Evolutionary conservation across 2,113 vertebrate species (phyloP).

Genomic region (Cromileptes altivelis): DNA sequence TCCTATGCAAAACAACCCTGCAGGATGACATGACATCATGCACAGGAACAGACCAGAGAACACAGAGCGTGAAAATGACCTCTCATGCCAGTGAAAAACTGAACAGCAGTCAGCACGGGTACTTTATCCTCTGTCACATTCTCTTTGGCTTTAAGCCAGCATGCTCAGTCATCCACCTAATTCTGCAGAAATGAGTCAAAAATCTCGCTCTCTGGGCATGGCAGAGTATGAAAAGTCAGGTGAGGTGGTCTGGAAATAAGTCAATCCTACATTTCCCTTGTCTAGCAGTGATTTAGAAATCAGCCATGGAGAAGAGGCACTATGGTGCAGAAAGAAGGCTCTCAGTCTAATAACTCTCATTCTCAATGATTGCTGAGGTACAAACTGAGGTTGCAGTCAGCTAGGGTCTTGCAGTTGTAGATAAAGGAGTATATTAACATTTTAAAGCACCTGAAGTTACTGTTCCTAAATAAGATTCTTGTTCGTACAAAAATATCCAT

Average conservation of each 20-base stretch:
- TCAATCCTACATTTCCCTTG: slow-evolving; percentile 20
- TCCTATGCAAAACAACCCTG: slow-evolving; percentile 12
- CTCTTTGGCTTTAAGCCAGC: slow-evolving; percentile 45
- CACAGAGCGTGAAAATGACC: slow-evolving; percentile 31
- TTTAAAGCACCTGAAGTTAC: slow-evolving; percentile 47
- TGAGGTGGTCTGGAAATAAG: slow-evolving; percentile 31
- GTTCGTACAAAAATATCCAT: slow-evolving; percentile 42
- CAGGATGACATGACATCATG: slow-evolving; percentile 23
- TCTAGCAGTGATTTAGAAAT: slow-evolving; percentile 38
- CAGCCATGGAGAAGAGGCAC: slow-evolving; percentile 72
- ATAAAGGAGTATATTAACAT: slow-evolving; percentile 16
- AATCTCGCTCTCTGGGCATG: slow-evolving; percentile 18
- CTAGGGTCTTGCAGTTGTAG: slow-evolving; percentile 30
- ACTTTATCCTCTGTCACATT: slow-evolving; percentile 35
- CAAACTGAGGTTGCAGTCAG: slow-evolving; percentile 59
- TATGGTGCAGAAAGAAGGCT: slow-evolving; percentile 70
- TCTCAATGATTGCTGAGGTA: slow-evolving; percentile 50
- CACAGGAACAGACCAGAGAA: slow-evolving; percentile 34
- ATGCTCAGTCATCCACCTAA: slow-evolving; percentile 37
- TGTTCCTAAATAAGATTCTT: slow-evolving; percentile 39
- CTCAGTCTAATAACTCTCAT: slow-evolving; percentile 42
- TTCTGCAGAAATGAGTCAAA: slow-evolving; percentile 49
- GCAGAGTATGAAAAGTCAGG: slow-evolving; percentile 38
- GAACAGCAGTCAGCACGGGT: slow-evolving; percentile 27
- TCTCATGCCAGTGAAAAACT: slow-evolving; percentile 25